Conservation (phyloP, 2,888 invertebrate genomes). For the Synergus japonicus region DNA sequence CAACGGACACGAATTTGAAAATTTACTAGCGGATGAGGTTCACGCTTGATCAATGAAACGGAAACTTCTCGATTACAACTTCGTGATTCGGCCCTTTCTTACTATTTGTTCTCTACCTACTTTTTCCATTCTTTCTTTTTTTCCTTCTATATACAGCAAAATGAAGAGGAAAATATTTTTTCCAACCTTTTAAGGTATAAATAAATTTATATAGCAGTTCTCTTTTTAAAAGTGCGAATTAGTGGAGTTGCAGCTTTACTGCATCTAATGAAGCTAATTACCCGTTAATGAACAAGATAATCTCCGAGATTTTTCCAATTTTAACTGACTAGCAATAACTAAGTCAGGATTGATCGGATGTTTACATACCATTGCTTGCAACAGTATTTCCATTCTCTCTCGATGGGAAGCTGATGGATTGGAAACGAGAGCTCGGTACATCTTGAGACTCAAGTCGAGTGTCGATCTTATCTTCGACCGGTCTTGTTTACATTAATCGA, state of each 20-base stretch:
- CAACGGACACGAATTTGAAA: slow-evolving; percentile 9
- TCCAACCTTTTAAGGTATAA: no score
- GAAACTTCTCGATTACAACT: slow-evolving; percentile 29
- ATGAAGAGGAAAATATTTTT: no score
- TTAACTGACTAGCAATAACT: no score
- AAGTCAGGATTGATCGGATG: neutral
- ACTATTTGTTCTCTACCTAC: slow-evolving; percentile 4
- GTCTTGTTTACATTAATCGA: slow-evolving; percentile 43
- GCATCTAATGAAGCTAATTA: neutral
- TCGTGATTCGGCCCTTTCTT: neutral
- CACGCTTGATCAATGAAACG: slow-evolving; percentile 11
- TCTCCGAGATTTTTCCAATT: neutral
- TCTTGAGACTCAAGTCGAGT: neutral
- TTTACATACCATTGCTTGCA: slow-evolving; percentile 15
- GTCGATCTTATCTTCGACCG: slow-evolving; percentile 16
- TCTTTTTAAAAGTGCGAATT: no score
- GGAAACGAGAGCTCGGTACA: slow-evolving; percentile 17
- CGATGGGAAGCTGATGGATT: neutral
- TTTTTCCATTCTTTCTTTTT: neutral
- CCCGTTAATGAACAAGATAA: neutral
- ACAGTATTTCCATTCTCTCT: neutral
- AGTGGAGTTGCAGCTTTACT: no score
- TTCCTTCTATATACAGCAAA: neutral
- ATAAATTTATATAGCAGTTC: no score
- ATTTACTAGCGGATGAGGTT: slow-evolving; percentile 4